These are phyloP conservation scores for Todiramphus saurophagus DNA, from an alignment of 2,113 vertebrate genomes.

Conservation along the genomic window DNA sequence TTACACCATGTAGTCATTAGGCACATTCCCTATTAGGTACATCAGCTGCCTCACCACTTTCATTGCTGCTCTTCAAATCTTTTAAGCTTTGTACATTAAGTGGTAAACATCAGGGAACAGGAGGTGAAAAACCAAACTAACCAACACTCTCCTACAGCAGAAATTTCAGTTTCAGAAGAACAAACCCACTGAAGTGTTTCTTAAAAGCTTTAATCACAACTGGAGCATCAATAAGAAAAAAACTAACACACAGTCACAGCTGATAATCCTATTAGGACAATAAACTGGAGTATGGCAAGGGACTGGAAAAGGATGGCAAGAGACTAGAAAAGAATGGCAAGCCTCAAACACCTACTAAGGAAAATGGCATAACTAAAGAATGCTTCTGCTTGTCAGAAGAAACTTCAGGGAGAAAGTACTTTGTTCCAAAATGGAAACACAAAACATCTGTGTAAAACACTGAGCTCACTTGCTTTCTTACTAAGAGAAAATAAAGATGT, in stretches of 20 bases:
- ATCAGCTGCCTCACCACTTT: not conserved
- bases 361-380: not conserved
- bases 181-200: not conserved
- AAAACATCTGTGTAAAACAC: not conserved
- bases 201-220: not conserved
- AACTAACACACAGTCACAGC: not conserved
- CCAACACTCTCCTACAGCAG: not conserved
- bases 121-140: not conserved
- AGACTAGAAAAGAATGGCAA: not conserved
- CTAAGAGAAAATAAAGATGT: not conserved
- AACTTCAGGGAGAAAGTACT: not conserved
- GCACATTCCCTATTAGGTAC: not conserved
- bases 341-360: not conserved
- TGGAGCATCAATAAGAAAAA: not conserved
- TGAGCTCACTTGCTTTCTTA: not conserved
- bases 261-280: not conserved
- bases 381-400: not conserved
- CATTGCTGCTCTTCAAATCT: not conserved
- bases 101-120: not conserved
- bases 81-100: not conserved
- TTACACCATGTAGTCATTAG: not conserved
- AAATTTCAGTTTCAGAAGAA: slow-evolving; percentile 3
- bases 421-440: not conserved
- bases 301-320: not conserved
- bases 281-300: not conserved